Evolutionary conservation across 2,888 invertebrate genomes (phyloP).

Genomic region (Diarsia mendica): DNA sequence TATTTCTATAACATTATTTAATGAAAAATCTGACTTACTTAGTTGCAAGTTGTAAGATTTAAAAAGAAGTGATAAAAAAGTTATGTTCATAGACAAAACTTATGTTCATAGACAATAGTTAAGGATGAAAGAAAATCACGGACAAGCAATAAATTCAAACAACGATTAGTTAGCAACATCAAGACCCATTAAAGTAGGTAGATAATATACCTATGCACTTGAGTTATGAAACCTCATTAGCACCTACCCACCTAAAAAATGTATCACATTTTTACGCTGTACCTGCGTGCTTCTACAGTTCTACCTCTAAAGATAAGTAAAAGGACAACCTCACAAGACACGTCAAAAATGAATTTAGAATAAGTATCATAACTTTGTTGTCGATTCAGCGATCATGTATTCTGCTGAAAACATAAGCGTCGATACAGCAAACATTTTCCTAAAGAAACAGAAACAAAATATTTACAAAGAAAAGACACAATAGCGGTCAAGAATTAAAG

Average conservation of each 20-base stretch:
- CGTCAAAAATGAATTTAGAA: slow-evolving; percentile 1
- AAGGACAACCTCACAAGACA: slow-evolving; percentile 14
- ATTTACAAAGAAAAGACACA: slow-evolving; percentile 1
- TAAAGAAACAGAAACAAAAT: background rate
- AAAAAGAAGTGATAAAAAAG: background rate
- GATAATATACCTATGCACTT: background rate
- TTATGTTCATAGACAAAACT: slow-evolving; percentile 5
- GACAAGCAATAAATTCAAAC: background rate
- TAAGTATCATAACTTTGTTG: slow-evolving; percentile 1
- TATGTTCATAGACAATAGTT: slow-evolving; percentile 1
- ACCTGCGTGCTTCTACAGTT: slow-evolving; percentile 49
- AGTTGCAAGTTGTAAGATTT: too few relatives aligned
- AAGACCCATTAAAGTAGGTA: background rate
- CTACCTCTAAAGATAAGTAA: background rate
- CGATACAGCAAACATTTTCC: background rate
- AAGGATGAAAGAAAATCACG: background rate
- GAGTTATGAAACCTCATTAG: slow-evolving; percentile 2
- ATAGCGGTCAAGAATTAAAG: slow-evolving; percentile 8
- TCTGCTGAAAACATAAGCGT: background rate
- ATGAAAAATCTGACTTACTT: background rate
- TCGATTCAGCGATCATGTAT: slow-evolving; percentile 14
- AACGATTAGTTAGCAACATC: too few relatives aligned
- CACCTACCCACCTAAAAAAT: background rate
- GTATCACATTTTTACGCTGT: background rate
- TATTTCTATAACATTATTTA: too few relatives aligned